These are phyloP conservation scores for Mimachlamys varia DNA, from an alignment of 2,888 invertebrate species.

Conservation along the genomic window DNA sequence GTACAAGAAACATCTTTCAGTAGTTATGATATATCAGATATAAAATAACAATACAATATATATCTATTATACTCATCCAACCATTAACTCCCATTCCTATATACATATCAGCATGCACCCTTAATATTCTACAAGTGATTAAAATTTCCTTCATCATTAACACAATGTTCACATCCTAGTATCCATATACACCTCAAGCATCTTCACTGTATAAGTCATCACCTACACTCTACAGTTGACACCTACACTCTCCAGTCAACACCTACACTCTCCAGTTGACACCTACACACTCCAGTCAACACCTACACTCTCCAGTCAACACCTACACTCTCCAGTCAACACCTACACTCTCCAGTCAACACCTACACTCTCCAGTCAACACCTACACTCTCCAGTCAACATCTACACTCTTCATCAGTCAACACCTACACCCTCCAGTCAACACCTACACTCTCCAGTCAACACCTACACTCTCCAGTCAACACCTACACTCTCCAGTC, in stretches of 20 bases:
- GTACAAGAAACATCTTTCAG: not conserved
- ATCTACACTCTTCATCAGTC: not conserved
- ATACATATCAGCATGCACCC: not conserved
- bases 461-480: too few relatives aligned
- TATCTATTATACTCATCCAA: not conserved
- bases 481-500: too few relatives aligned
- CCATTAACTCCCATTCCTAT: not conserved
- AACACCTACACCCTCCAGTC: too few relatives aligned
- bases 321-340: not conserved
- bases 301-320: not conserved
- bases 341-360: not conserved
- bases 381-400: not conserved
- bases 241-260: not conserved
- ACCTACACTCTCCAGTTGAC: not conserved
- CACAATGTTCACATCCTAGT: too few relatives aligned
- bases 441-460: too few relatives aligned
- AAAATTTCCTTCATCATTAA: too few relatives aligned
- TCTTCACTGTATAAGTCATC: too few relatives aligned
- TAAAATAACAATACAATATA: conserved; percentile 3
- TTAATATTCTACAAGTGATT: too few relatives aligned
- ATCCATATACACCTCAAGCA: not conserved
- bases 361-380: too few relatives aligned
- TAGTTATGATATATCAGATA: not conserved
- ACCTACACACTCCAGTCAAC: not conserved
- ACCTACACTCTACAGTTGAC: not conserved